A percentile compares a stretch with the other conserved stretches of the same genome.
Evolutionary conservation across 2,888 invertebrate genomes (phyloP).

Genomic region (Podabrus alpinus): DNA sequence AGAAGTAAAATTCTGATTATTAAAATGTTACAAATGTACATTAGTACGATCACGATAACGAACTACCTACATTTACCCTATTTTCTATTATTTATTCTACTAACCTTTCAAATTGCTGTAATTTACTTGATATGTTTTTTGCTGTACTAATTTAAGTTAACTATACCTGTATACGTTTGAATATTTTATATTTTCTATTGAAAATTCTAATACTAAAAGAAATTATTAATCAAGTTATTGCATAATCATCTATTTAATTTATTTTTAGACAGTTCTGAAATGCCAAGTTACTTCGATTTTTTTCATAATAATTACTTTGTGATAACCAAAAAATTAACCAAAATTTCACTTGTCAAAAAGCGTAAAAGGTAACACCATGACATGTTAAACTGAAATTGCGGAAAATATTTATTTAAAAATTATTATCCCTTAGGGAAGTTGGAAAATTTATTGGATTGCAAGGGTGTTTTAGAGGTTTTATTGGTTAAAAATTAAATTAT

Average conservation of each 20-base stretch:
- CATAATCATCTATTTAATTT: neutral
- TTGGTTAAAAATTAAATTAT: neutral
- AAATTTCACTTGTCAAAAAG: neutral
- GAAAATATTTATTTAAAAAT: neutral
- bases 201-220: neutral
- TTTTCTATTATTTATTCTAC: neutral
- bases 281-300: neutral
- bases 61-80: neutral
- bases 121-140: neutral
- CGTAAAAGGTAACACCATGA: neutral
- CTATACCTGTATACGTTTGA: neutral
- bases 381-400: neutral
- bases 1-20: neutral
- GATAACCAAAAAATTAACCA: too few relatives aligned
- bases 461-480: neutral
- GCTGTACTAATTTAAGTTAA: neutral
- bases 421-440: neutral
- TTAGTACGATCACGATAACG: neutral
- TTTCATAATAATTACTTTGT: neutral
- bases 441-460: neutral
- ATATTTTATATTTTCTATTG: neutral
- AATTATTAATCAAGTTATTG: neutral
- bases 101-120: neutral
- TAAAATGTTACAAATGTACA: neutral
- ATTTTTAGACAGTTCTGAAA: neutral